Evolutionary conservation across 1,140 invertebrate genomes (phyloP).

Genomic region (Tribolium madens): DNA sequence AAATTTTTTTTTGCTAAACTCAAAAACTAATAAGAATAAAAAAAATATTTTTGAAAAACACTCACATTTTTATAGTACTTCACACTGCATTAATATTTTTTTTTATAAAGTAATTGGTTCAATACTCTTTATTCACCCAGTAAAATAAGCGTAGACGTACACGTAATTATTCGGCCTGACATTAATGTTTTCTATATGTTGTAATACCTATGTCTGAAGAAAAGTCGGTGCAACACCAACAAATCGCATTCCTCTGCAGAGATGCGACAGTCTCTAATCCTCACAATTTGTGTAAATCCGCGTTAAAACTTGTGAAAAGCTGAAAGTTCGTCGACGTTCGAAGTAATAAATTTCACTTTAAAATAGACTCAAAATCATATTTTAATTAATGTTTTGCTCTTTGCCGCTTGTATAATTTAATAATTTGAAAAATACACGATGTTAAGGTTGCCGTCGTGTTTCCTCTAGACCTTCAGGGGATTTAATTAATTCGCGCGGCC

Average conservation of each 20-base stretch:
- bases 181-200: background rate
- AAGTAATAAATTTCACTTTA: constrained; percentile 37
- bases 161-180: constrained; percentile 17
- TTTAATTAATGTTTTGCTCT: constrained; percentile 33
- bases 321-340: constrained; percentile 12
- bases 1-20: too few relatives aligned
- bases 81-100: too few relatives aligned
- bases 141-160: background rate
- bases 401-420: constrained; percentile 38
- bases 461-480: constrained; percentile 20
- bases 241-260: constrained; percentile 23
- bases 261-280: constrained; percentile 30
- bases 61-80: too few relatives aligned
- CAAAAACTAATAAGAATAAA: too few relatives aligned
- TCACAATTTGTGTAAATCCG: constrained; percentile 34
- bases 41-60: too few relatives aligned
- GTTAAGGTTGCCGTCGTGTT: constrained; percentile 28
- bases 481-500: constrained; percentile 38
- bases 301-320: constrained; percentile 37
- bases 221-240: constrained; percentile 29
- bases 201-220: constrained; percentile 6
- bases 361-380: constrained; percentile 23
- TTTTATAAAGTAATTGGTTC: too few relatives aligned
- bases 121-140: too few relatives aligned
- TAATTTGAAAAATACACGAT: constrained; percentile 35